These are phyloP conservation scores for Trachelus tabidus DNA, from an alignment of 2,888 invertebrate genomes.

Conservation along the genomic window DNA sequence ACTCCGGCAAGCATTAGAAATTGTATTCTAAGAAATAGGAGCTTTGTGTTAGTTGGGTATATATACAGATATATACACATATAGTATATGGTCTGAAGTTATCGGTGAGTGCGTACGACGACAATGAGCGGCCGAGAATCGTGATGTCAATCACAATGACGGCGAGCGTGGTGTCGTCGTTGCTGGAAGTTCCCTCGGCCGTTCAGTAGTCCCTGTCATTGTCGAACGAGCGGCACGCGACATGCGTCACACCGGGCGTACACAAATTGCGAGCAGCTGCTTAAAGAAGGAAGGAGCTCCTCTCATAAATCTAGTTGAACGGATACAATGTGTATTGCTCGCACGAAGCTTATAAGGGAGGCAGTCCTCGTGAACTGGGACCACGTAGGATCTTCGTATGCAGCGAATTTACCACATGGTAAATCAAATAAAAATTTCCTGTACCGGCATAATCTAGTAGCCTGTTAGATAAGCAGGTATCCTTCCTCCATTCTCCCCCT, in stretches of 20 bases:
- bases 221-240: slow-evolving; percentile 14
- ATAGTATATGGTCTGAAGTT: background rate
- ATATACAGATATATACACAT: background rate
- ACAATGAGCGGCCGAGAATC: slow-evolving; percentile 31
- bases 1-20: background rate
- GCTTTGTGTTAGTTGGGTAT: background rate
- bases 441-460: too few relatives aligned
- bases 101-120: slow-evolving; percentile 11
- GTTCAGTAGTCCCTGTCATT: slow-evolving; percentile 3
- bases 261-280: too few relatives aligned
- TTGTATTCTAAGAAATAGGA: background rate
- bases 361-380: too few relatives aligned
- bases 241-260: slow-evolving; percentile 13
- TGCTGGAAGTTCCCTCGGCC: slow-evolving; percentile 7
- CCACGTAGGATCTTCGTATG: too few relatives aligned
- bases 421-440: too few relatives aligned
- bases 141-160: slow-evolving; percentile 53
- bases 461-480: too few relatives aligned
- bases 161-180: slow-evolving; percentile 32
- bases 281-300: too few relatives aligned
- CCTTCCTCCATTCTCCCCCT: background rate
- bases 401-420: too few relatives aligned
- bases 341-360: too few relatives aligned
- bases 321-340: too few relatives aligned
- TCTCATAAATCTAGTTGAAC: too few relatives aligned